Evolutionary conservation across 2,888 invertebrate species (phyloP).

Genomic region (Scaptodrosophila latifasciaeformis): DNA sequence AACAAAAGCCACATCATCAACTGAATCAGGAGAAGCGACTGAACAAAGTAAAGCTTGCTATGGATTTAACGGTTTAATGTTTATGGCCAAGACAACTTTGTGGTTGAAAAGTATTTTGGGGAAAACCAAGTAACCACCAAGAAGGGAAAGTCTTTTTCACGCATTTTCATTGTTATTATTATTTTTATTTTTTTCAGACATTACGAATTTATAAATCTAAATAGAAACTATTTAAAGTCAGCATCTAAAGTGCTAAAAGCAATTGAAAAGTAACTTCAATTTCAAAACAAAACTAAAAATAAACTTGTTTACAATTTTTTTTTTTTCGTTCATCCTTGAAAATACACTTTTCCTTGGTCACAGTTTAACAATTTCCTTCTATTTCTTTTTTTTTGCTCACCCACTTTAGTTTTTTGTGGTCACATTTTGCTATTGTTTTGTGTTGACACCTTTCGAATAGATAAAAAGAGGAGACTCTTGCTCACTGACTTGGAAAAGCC

Average conservation of each 20-base stretch:
- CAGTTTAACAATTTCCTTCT: constrained; percentile 7
- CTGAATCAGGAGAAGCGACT: not conserved
- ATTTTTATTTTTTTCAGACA: too few species aligned
- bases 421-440: too few species aligned
- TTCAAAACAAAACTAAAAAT: too few species aligned
- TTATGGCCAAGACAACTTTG: too few species aligned
- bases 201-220: too few species aligned
- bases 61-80: constrained; percentile 7
- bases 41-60: not conserved
- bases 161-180: constrained; percentile 32
- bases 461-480: not conserved
- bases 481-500: constrained; percentile 43
- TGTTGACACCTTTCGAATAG: not conserved
- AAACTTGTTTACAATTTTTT: constrained; percentile 7
- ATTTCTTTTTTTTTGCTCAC: constrained; percentile 1
- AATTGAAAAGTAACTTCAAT: too few species aligned
- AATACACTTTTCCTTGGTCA: constrained; percentile 31
- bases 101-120: too few species aligned
- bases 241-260: too few species aligned
- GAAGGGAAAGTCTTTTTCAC: too few species aligned
- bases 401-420: not conserved
- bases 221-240: too few species aligned
- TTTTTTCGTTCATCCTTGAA: constrained; percentile 24
- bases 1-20: constrained; percentile 1
- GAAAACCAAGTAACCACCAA: too few species aligned